A percentile compares a stretch with the other conserved stretches of the same genome.
These are phyloP conservation scores for Discoglossus pictus DNA, from an alignment of 2,797 vertebrate species.

Conservation along the genomic window DNA sequence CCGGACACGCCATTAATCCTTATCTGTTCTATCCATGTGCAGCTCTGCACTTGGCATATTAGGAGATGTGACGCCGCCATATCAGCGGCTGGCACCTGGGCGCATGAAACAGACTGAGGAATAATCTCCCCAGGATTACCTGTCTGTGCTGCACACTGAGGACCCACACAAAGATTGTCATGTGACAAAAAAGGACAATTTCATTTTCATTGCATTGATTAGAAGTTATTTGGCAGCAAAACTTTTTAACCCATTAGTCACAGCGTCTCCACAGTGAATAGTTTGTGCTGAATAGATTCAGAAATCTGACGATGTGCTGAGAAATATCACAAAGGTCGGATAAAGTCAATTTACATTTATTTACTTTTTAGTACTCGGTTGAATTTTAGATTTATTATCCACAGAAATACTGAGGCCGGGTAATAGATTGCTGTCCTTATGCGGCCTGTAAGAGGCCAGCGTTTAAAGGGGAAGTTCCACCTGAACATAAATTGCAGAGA, in stretches of 20 bases:
- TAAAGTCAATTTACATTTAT: too few species aligned
- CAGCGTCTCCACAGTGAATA: too few species aligned
- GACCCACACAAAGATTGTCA: slow-evolving; percentile 1
- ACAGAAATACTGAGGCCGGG: too few species aligned
- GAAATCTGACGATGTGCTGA: too few species aligned
- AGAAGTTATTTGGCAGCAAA: slow-evolving; percentile 15
- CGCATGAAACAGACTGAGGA: slow-evolving; percentile 6
- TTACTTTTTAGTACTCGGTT: too few species aligned
- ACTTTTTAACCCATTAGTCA: slow-evolving; percentile 23
- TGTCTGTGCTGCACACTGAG: slow-evolving; percentile 12
- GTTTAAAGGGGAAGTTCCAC: too few species aligned
- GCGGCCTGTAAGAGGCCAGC: too few species aligned
- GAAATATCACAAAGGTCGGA: too few species aligned
- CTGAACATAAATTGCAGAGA: too few species aligned
- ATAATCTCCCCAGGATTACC: slow-evolving; percentile 33
- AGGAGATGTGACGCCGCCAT: slow-evolving; percentile 13
- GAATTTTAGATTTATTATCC: too few species aligned
- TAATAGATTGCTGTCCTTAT: too few species aligned
- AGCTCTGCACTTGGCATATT: slow-evolving; percentile 4
- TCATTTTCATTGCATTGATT: slow-evolving; percentile 11
- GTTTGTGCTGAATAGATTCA: too few species aligned
- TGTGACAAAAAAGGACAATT: slow-evolving; percentile 7
- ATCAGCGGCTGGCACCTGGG: slow-evolving; percentile 37
- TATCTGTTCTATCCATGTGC: slow-evolving; percentile 29
- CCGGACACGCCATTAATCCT: slow-evolving; percentile 36